Base-by-base conservation (phyloP, 2,888 invertebrate species). In the Epinotia bilunana region DNA sequence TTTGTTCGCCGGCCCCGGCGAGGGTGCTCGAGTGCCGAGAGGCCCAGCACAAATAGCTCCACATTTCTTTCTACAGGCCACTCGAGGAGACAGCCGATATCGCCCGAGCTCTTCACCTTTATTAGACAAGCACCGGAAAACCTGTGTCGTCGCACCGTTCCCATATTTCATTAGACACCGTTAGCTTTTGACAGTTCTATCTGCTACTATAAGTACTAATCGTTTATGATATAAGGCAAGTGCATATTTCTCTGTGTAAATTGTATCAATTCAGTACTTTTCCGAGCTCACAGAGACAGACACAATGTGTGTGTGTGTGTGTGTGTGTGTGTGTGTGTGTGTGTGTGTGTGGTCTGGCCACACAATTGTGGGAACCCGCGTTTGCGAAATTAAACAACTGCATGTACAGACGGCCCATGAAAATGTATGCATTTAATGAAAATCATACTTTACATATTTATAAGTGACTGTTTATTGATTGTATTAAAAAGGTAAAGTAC, bases 21-120 rank as follows among this genome's bases (percentile, higher is more conserved):
- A 89, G 89, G 85, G 90, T 83, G 81, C 88, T 90, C 82, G 82
- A 88, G 80, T 79, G 80, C 79, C 80, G 81, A 80, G 82, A 80
- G 83, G 85, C 86, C 86, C 82, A 86, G 83, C 85, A 86, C 87
- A 88, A 92, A 91, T 91, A 91, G 89, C 89, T 84, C 83, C 88
- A 86, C 90, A 90, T 90, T 90, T 91, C 90, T 91, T 88, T 84
- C 81, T 83, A 84, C 86, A 86, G 83, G 83, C 87, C 88, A 86
- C 90, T 91, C 81, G 81, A 88, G 82, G 83, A 87, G 87, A 90
- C 88, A 87, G 86, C 83, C 88, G 84, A 89, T 90, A 78, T 78
- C 75, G 86, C 86, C 84, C 86, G 83, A 79, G 76, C 78, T 80
- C 84, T 85, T 82, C 81, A 87, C 87, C 86, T 88, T 87, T 87